Evolutionary conservation across 2,113 vertebrate genomes (phyloP).

Genomic region (Aix galericulata): DNA sequence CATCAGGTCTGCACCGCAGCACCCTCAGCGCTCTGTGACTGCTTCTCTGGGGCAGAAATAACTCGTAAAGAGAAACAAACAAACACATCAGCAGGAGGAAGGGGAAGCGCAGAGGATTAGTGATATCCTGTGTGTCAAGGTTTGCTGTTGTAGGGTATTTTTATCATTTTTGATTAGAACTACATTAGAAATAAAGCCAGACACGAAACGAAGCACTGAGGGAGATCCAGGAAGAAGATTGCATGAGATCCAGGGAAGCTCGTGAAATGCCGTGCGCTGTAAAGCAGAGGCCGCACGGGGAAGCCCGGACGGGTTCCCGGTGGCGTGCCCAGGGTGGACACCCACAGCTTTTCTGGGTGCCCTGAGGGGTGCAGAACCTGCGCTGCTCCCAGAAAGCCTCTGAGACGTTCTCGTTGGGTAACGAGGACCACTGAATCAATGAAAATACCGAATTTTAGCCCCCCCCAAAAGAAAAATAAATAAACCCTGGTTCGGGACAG

Average conservation of each 20-base stretch:
- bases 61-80: not conserved
- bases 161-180: not conserved
- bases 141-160: not conserved
- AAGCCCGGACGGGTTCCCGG: not conserved
- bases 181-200: not conserved
- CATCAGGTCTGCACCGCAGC: fast-evolving
- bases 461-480: not conserved
- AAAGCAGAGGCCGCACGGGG: not conserved
- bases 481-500: not conserved
- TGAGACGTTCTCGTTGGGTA: not conserved
- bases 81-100: not conserved
- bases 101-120: not conserved
- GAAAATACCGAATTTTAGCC: not conserved
- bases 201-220: fast-evolving
- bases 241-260: not conserved
- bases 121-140: not conserved
- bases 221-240: not conserved
- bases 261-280: not conserved
- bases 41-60: not conserved
- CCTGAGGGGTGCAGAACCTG: not conserved
- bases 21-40: not conserved
- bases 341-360: not conserved
- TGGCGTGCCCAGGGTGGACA: not conserved
- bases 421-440: constrained; percentile 34
- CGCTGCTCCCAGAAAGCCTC: not conserved